Evolutionary conservation across 2,888 invertebrate genomes (phyloP).

Genomic region (Cheilosia grossa): DNA sequence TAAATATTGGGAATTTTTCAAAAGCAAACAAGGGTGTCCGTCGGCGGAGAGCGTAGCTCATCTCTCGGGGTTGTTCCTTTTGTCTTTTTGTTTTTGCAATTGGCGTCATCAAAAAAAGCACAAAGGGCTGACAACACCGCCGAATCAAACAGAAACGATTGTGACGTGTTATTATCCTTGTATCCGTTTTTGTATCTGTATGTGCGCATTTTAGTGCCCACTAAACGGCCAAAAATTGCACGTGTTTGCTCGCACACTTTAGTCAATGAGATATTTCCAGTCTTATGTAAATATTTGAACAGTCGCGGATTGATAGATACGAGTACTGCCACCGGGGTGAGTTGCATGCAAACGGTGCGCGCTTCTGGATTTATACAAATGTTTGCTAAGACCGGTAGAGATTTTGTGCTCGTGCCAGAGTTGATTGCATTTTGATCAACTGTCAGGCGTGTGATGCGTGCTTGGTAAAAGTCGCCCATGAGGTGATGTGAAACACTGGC

Average conservation of each 20-base stretch:
- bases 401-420: constrained; percentile 57
- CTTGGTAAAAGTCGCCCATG: not conserved
- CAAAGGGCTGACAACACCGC: not conserved
- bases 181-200: constrained; percentile 64
- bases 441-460: constrained; percentile 45
- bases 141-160: constrained; percentile 33
- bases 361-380: constrained; percentile 31
- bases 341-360: constrained; percentile 14
- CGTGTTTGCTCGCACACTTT: constrained; percentile 73
- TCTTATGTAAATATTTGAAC: constrained; percentile 71
- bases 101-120: constrained; percentile 44
- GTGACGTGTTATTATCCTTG: constrained; percentile 74
- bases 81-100: constrained; percentile 58
- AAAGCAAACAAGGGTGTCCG: constrained; percentile 65
- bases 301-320: constrained; percentile 49
- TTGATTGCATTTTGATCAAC: constrained; percentile 69
- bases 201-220: constrained; percentile 58
- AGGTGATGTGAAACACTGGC: not conserved
- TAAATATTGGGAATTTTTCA: constrained; percentile 73
- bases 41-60: constrained; percentile 27
- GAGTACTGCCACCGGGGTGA: not conserved
- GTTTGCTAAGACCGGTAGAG: constrained; percentile 58
- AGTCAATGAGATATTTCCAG: constrained; percentile 72
- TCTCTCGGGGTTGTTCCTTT: constrained; percentile 61
- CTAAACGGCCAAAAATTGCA: constrained; percentile 73